Evolutionary conservation across 2,888 invertebrate genomes (phyloP), one percentile per base, ranked within the genome.

Genomic region (Exephanes ischioxanthus): DNA sequence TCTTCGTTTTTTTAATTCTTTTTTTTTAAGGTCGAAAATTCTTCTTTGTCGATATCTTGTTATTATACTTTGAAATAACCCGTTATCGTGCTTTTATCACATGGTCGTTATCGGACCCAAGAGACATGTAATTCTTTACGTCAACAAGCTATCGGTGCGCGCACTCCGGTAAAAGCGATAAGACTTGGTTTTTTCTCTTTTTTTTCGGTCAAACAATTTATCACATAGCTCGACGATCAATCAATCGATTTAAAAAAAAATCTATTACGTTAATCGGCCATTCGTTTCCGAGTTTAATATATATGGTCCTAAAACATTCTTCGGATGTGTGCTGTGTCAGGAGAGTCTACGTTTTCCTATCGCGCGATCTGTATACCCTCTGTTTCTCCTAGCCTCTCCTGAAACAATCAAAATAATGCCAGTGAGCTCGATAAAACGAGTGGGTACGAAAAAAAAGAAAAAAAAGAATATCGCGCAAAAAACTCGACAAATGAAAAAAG

Each of bases 361-460:
- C 63, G 83, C 77, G 80, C 77, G 78, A 72, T 80, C 79, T 83
- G 82, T 82, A 76, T 82, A 68, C 79, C 73, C 86, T 68, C 83
- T 58, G 84, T 85, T 84, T 82, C 86, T 68, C 91, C 91, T 92
- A 93, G 92, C 93, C 94, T 94, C 94, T 95, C 95, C 95, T 95
- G 95, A 95, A 95, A 95, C 95, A 95, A 94, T 94, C 92, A 93
- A 93, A 93, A 93, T 93, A 93, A 93, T 93, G 93, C 93, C 91
- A 90, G 92, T 93, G 93, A 93, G 93, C 93, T 93, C 88, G 88
- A 79, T 71, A 76, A 61, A 71, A 66, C 19, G 63, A 63, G 78
- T 77, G 26, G 70, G 76, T 75, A 45, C 63, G 48, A 78, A 73
- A 84, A 80, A 61, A 41, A 80, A 41, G 41, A 73, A 61, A 88